phyloP scores from a whole-genome alignment of 2,113 vertebrate genomes.

The Amblyopsis rosae region DNA sequence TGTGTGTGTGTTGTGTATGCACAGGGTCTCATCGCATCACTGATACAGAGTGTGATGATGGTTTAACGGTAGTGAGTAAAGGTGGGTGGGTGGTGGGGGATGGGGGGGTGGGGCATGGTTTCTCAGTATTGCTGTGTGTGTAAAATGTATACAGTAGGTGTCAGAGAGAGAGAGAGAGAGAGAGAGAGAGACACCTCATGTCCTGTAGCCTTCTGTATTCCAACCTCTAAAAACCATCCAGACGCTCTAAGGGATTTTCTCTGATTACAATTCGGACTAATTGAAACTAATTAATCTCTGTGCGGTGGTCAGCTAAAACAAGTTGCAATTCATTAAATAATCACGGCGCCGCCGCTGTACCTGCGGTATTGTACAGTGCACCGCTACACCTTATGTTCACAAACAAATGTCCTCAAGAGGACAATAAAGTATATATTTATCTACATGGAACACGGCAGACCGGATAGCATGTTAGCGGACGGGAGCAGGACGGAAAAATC shows the following conservation, averaged over 20 bases:
- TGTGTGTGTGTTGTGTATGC: constrained; percentile 45
- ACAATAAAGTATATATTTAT: too few relatives aligned
- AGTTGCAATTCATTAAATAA: constrained; percentile 32
- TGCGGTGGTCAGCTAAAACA: constrained; percentile 21
- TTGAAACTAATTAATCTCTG: constrained; percentile 33
- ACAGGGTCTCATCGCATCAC: constrained; percentile 98
- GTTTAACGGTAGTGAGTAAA: constrained; percentile 92
- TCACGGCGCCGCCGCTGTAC: constrained; percentile 28
- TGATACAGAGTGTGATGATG: constrained; percentile 99
- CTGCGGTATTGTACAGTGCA: not conserved
- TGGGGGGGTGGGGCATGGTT: constrained; percentile 83
- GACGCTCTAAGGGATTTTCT: not conserved
- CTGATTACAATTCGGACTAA: constrained; percentile 27
- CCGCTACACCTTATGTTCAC: not conserved
- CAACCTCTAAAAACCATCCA: not conserved
- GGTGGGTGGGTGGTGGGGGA: constrained; percentile 87
- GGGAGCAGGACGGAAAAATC: too few relatives aligned
- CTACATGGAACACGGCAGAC: too few relatives aligned
- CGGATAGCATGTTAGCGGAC: too few relatives aligned
- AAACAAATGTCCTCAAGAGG: too few relatives aligned
- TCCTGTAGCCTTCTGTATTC: not conserved
- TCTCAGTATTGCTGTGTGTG: constrained; percentile 38
- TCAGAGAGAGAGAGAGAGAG: constrained; percentile 28
- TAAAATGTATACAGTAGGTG: constrained; percentile 50
- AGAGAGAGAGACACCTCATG: not conserved